Evolutionary conservation across 2,113 vertebrate species (phyloP), one percentile per base, ranked within the genome.

Genomic region (Aramus guarauna): DNA sequence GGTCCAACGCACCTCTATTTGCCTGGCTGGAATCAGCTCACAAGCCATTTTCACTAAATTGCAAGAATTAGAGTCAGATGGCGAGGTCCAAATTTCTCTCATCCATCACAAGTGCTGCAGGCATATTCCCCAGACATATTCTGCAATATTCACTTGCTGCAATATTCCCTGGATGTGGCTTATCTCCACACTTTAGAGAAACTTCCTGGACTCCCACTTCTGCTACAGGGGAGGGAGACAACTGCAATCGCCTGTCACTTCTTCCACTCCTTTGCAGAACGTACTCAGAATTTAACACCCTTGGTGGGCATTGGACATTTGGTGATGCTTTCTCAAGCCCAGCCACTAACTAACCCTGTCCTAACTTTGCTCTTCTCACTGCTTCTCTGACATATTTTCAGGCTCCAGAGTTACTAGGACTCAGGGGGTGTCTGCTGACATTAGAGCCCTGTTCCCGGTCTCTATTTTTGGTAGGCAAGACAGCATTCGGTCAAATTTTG

Each of bases 191-290:
- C 55, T 89, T 68, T 55, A 63, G 88, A 63, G 36, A 24, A 6
- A 37, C 27, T 58, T 52, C 53, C 69, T 45, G 24, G 64, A 27
- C 41, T 73, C 62, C 39, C 7, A 17, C 32, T 82, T 53, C 53
- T 73, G 71, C 59, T 45, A 7, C 59, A 26, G 0, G 0, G 24
- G 34, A 47, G 29, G 41, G 22, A 71, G 21, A 62, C 1, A 3
- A 52, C 71, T 36, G 5, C 15, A 32, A 17, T 36, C 34, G 32
- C 37, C 27, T 8, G 6, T 45, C 24, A 36, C 36, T 73, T 71
- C 52, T 76, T 62, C 64, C 66, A 37, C 48, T 56, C 47, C 59
- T 81, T 47, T 68, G 34, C 37, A 81, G 47, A 66, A 23, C 3
- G 5, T 63, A 29, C 16, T 60, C 39, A 8, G 52, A 58, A 36